A percentile compares a stretch with the other conserved stretches of the same genome.
These are phyloP conservation scores for Falco peregrinus DNA, from an alignment of 2,797 vertebrate species.

Conservation along the genomic window DNA sequence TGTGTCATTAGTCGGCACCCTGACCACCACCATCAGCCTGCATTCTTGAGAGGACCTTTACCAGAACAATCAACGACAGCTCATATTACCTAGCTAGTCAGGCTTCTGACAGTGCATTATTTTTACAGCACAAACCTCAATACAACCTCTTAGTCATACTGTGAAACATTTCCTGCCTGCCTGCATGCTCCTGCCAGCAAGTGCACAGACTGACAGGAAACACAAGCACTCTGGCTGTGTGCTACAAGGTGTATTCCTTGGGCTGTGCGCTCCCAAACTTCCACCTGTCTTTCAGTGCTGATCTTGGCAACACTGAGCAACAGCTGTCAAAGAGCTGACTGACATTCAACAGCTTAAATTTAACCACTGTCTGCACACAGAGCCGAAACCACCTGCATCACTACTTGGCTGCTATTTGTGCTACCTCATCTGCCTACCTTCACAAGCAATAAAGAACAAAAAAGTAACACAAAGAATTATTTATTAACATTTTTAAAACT, in stretches of 20 bases:
- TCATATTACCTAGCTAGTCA: background rate
- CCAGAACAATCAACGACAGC: background rate
- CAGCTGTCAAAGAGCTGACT: background rate
- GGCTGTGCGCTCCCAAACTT: background rate
- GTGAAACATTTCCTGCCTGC: background rate
- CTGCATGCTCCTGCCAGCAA: background rate
- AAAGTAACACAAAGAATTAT: background rate
- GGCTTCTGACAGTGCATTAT: background rate
- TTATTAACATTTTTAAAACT: conserved; percentile 54
- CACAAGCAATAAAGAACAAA: background rate
- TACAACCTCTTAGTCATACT: background rate
- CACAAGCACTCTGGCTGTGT: background rate
- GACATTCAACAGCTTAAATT: background rate
- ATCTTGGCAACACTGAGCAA: background rate
- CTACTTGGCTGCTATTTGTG: background rate
- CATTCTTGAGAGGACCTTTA: background rate
- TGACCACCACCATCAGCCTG: background rate
- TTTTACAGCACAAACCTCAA: background rate
- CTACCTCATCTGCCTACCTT: background rate
- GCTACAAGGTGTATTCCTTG: background rate
- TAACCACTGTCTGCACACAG: background rate
- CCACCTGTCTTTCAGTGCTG: background rate
- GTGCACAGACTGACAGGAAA: background rate
- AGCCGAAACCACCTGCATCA: background rate
- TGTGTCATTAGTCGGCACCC: background rate